Evolutionary conservation across 2,113 vertebrate genomes (phyloP).

Genomic region (Mormoops blainvillei): DNA sequence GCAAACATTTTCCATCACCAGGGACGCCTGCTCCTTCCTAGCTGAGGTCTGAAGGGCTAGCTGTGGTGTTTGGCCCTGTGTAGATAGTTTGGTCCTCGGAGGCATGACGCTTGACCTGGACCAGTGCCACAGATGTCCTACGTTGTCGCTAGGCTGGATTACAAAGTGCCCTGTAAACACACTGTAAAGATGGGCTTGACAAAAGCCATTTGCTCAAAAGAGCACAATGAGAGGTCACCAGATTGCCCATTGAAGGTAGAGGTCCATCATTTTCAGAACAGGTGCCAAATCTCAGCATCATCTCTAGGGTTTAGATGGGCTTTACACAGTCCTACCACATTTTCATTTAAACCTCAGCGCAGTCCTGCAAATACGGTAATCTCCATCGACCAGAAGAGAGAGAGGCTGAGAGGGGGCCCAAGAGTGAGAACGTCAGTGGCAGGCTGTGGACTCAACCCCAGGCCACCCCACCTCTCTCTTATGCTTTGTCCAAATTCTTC

Average conservation of each 20-base stretch:
- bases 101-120: not conserved
- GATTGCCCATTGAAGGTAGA: not conserved
- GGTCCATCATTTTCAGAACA: not conserved
- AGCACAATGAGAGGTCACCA: not conserved
- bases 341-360: not conserved
- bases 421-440: not conserved
- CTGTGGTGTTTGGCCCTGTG: not conserved
- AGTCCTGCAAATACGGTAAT: not conserved
- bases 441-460: not conserved
- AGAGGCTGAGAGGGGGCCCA: not conserved
- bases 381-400: not conserved
- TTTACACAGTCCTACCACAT: not conserved
- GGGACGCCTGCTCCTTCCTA: rapidly evolving
- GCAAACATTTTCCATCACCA: not conserved
- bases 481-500: not conserved
- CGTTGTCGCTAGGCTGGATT: not conserved
- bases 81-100: not conserved
- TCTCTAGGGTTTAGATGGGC: not conserved
- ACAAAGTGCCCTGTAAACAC: not conserved
- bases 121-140: not conserved
- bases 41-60: not conserved
- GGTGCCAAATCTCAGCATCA: not conserved
- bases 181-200: not conserved
- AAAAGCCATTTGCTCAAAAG: not conserved
- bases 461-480: not conserved